Conservation (phyloP, 2,888 invertebrate genomes). For the Cynaeus angustus region DNA sequence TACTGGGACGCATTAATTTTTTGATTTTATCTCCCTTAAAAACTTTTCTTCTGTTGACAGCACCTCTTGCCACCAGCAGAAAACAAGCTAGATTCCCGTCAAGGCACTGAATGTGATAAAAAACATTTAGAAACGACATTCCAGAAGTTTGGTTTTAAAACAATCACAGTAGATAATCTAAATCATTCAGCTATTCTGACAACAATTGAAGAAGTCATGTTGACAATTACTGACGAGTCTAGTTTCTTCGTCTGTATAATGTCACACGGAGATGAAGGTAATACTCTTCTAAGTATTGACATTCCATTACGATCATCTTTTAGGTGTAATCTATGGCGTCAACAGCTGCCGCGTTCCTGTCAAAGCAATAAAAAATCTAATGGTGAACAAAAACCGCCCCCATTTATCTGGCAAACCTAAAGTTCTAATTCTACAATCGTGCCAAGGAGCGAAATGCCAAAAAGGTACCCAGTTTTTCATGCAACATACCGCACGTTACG, state of each 20-base stretch:
- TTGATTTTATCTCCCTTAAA: too few species aligned
- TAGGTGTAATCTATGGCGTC: conserved; percentile 73
- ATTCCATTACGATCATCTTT: not conserved
- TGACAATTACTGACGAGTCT: conserved; percentile 62
- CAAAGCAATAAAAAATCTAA: conserved; percentile 68
- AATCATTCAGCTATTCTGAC: conserved; percentile 62
- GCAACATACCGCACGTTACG: conserved; percentile 5
- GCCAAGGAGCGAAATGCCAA: conserved; percentile 71
- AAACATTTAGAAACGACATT: conserved; percentile 66
- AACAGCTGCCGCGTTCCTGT: conserved; percentile 72
- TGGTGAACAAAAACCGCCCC: conserved; percentile 66
- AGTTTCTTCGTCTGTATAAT: conserved; percentile 71
- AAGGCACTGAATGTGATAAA: conserved; percentile 68
- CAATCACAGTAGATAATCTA: conserved; percentile 62
- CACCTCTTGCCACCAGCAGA: conserved; percentile 56
- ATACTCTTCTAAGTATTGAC: conserved; percentile 1
- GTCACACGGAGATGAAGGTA: conserved; percentile 70
- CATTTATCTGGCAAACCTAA: conserved; percentile 73
- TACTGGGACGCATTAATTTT: not conserved
- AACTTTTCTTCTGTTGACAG: conserved; percentile 53
- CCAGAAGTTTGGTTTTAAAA: conserved; percentile 66
- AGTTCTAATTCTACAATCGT: conserved; percentile 75
- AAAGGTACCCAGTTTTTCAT: conserved; percentile 54
- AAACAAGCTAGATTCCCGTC: conserved; percentile 63
- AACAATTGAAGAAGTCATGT: conserved; percentile 59